Conservation (phyloP, 1,140 invertebrate genomes). For the Drosophila repleta region DNA sequence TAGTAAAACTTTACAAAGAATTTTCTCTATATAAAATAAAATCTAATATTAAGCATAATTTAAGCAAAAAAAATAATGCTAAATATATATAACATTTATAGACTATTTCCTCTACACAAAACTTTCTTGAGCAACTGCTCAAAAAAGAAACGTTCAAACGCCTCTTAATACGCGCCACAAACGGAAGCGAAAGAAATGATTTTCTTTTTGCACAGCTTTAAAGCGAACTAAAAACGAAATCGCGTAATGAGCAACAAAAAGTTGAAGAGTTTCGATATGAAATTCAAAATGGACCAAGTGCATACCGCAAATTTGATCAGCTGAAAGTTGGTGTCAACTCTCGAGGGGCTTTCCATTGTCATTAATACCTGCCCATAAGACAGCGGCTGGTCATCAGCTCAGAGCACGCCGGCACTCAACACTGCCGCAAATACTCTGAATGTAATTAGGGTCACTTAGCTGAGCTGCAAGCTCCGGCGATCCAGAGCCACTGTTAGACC, state of each 20-base stretch:
- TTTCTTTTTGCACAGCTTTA: not conserved
- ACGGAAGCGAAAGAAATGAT: not conserved
- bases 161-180: not conserved
- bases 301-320: constrained; percentile 17
- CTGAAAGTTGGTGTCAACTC: constrained; percentile 49
- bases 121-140: not conserved
- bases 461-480: constrained; percentile 42
- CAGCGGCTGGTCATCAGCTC: constrained; percentile 34
- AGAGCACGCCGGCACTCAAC: not conserved
- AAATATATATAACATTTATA: not conserved
- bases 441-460: constrained; percentile 70
- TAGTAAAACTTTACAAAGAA: no score
- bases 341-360: constrained; percentile 33
- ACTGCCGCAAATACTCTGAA: constrained; percentile 38
- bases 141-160: not conserved
- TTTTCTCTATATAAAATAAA: no score
- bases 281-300: not conserved
- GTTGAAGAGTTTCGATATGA: constrained; percentile 2
- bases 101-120: not conserved
- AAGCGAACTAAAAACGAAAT: constrained; percentile 1
- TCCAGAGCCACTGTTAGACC: constrained; percentile 11
- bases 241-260: not conserved
- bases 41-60: no score
- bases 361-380: constrained; percentile 54
- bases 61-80: no score